Base-by-base conservation (phyloP, 2,888 invertebrate species). In the Dorcus hopei region DNA sequence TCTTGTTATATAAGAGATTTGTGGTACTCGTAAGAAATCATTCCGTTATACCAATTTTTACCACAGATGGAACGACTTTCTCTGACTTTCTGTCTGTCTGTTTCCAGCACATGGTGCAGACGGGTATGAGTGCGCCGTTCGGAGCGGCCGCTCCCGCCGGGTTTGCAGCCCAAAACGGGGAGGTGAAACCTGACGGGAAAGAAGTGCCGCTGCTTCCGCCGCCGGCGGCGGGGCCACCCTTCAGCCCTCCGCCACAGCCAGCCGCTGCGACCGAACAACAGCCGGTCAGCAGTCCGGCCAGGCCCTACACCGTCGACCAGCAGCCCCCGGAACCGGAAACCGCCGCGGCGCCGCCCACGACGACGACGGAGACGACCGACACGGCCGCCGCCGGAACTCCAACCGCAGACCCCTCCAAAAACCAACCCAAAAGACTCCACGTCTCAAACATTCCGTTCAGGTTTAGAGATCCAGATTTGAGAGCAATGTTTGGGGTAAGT, bases 361-460 rank as follows among this genome's bases (percentile, higher is more conserved):
- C 70, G 40, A 69, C 71, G 55, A 70, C 73, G 39, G 72, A 72
- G 55, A 69, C 71, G 19, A 62, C 69, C 49, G 59, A 63, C 63
- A 52, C 67, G 65, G 59, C 40, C 49, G 40, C 49, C 49, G 54
- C 54, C 11, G 38, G 51, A 33, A 26, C 53, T 19, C 77, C 77
- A 56, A 77, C 79, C 58, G 73, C 76, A 63, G 80, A 76, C 68
- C 79, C 84, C 68, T 79, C 84, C 68, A 86, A 87, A 80, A 83
- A 86, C 73, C 93, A 93, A 78, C 95, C 93, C 71, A 97, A 99
- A 81, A 86, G 99, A 77, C 87, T 99, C 72, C 98, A 99, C 81
- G 97, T 99, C 77, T 97, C 97, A 77, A 99, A 99, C 85, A 99
- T 99, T 85, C 99, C 99, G 75, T 99, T 99, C 85, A 87, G 98